phyloP scores from a whole-genome alignment of 2,888 invertebrate genomes.

The Nymphalis polychloros region DNA sequence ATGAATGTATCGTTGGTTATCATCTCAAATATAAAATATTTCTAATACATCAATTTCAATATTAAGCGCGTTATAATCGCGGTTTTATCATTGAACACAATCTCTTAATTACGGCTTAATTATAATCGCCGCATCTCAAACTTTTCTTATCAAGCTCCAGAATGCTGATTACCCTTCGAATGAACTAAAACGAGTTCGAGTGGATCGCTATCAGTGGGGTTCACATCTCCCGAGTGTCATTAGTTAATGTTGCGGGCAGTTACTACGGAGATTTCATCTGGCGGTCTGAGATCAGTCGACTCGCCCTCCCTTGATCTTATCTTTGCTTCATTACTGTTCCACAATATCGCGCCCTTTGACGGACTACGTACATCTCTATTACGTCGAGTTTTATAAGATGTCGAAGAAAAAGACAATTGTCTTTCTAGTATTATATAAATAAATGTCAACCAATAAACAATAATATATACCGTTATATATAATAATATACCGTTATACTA shows the following conservation, averaged over 20 bases:
- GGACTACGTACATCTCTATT: slow-evolving; percentile 23
- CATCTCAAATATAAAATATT: slow-evolving; percentile 3
- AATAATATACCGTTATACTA: no score
- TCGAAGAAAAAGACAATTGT: background rate
- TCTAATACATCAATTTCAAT: slow-evolving; percentile 3
- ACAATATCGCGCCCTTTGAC: slow-evolving; percentile 33
- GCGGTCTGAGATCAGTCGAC: slow-evolving; percentile 60
- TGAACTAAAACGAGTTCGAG: slow-evolving; percentile 31
- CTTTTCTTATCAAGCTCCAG: slow-evolving; percentile 22
- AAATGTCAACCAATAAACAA: no score
- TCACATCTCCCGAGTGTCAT: slow-evolving; percentile 52
- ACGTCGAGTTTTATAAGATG: slow-evolving; percentile 15
- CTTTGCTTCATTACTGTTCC: slow-evolving; percentile 61
- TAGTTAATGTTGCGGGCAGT: slow-evolving; percentile 48
- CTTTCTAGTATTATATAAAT: background rate
- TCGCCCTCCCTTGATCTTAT: slow-evolving; percentile 51
- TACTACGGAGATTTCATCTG: slow-evolving; percentile 43
- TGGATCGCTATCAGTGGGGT: slow-evolving; percentile 49
- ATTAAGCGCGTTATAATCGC: slow-evolving; percentile 9
- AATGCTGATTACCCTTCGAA: slow-evolving; percentile 31
- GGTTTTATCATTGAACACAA: slow-evolving; percentile 14
- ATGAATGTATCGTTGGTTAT: background rate
- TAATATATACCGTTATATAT: no score
- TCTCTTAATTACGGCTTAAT: slow-evolving; percentile 24
- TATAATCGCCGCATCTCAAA: slow-evolving; percentile 15